Base-by-base conservation (phyloP, 2,797 vertebrate species). In the Cyprinodon diabolis region DNA sequence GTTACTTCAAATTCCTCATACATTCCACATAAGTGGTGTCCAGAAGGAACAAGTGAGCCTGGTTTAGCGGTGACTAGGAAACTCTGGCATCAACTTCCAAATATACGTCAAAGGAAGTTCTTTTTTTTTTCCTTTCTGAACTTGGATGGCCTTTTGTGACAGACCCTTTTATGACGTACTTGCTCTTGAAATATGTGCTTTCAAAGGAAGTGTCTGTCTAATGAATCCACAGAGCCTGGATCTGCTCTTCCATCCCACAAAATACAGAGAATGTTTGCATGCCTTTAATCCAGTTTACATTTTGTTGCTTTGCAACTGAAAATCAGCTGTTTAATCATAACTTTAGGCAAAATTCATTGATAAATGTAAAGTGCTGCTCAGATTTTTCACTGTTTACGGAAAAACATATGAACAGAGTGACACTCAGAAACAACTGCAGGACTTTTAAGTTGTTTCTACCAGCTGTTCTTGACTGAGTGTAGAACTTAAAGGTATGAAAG, bases 101-200 rank as follows among this genome's bases (percentile, higher is more conserved):
- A 76, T 79, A 49, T 71, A 69, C 63, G 37, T 63, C 66, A 79
- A 70, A 63, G 9, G 57, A 40, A 25, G 35, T 25, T 49, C 62
- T 51, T 69, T 68, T 57, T 13, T 40, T 66, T 67, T 35, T 62
- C 71, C 72, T 68, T 37, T 66, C 45, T 69, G 49, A 83, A 76
- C 80, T 72, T 54, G 55, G 56, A 75, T 12, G 65, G 57, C 60
- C 67, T 6, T 71, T 71, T 67, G 65, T 10, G 72, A 14, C 8
- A 1, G 7, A 79, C 72, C 71, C 68, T 37, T 43, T 79, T 4
- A 45, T 84, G 84, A 89, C 68, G 51, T 58, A 67, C 54, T 74
- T 76, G 56, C 47, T 40, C 49, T 6, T 69, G 45, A 80, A 79
- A 80, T 79, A 68, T 2, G 48, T n/a, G 62, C 54, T 65, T 65